Evolutionary conservation across 2,888 invertebrate species (phyloP).

Genomic region (Arge pagana): DNA sequence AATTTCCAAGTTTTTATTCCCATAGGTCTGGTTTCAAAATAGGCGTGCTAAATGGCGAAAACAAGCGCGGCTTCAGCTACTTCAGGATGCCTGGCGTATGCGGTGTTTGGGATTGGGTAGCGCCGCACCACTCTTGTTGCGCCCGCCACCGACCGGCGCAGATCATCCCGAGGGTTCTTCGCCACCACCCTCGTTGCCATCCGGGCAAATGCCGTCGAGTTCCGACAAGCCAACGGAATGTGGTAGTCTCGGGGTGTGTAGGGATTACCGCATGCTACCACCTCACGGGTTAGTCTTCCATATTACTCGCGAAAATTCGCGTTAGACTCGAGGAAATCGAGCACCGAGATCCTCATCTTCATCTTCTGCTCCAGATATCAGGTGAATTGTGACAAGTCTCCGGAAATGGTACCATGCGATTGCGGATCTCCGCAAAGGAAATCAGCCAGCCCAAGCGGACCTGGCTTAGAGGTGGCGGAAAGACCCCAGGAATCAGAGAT

Average conservation of each 20-base stretch:
- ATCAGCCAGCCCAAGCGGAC: slow-evolving; percentile 37
- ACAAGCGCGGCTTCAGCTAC: slow-evolving; percentile 80
- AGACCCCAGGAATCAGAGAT: slow-evolving; percentile 53
- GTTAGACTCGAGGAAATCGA: neutral
- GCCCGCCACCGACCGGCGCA: slow-evolving; percentile 45
- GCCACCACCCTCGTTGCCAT: slow-evolving; percentile 25
- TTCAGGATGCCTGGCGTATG: slow-evolving; percentile 92
- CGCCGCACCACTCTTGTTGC: slow-evolving; percentile 51
- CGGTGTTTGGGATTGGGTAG: slow-evolving; percentile 72
- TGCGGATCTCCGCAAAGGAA: slow-evolving; percentile 45
- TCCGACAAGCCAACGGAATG: slow-evolving; percentile 39
- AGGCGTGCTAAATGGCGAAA: slow-evolving; percentile 90
- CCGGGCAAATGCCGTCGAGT: slow-evolving; percentile 25
- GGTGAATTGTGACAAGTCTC: slow-evolving; percentile 48
- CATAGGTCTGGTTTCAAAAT: slow-evolving; percentile 90
- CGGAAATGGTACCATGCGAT: slow-evolving; percentile 49
- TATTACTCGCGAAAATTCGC: neutral
- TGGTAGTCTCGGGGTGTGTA: slow-evolving; percentile 40
- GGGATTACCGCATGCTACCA: slow-evolving; percentile 49
- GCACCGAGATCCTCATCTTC: neutral
- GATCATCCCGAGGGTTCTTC: slow-evolving; percentile 42
- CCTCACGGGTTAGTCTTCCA: slow-evolving; percentile 44
- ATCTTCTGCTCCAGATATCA: neutral
- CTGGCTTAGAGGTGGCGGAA: slow-evolving; percentile 31
- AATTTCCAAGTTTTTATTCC: slow-evolving; percentile 13